Base-by-base conservation (phyloP, 2,797 vertebrate genomes). In the Danionella dracula region DNA sequence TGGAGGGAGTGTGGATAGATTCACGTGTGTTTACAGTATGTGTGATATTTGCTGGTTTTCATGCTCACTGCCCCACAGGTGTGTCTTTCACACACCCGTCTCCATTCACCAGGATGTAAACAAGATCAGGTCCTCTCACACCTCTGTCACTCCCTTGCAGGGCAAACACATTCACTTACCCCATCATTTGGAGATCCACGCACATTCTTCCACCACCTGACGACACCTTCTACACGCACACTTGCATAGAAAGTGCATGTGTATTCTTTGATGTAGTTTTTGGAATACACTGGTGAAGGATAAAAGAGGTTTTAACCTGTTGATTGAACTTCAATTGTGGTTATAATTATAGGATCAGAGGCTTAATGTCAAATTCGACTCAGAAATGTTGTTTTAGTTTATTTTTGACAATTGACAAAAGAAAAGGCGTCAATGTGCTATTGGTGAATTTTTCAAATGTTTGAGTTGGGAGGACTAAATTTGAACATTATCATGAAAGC, bases 91-190 rank as follows among this genome's bases (percentile, higher is more conserved):
- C 71, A 74, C 54, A 65, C 58, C 59, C 32, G 19, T 20, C 64
- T 44, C 19, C 10, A 17, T 49, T 57, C 56, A 71, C 78, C 77
- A 81, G 79, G 79, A 79, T 81, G 66, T 78, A 71, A 71, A 74
- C 66, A 75, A 29, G 40, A 38, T 55, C 65, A 73, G 66, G 71
- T 74, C 74, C 72, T 71, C 54, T 40, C 69, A 78, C 70, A 65
- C 76, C 74, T 63, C 45, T 27, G 72, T 70, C 67, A 66, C 77
- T 69, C 76, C 70, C 48, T 53, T 63, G 17, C 54, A 74, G 34
- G 16, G 75, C 75, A 82, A 81, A 82, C 42, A 72, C 35, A 53
- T 13, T 27, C 23, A 27, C 23, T 27, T 27, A 27, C 3, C 23
- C 23, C 23, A 27, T 3, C 23, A 6, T 27, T 27, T 27, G 23